Base-by-base conservation (phyloP, 2,888 invertebrate species). In the Hedya salicella region DNA sequence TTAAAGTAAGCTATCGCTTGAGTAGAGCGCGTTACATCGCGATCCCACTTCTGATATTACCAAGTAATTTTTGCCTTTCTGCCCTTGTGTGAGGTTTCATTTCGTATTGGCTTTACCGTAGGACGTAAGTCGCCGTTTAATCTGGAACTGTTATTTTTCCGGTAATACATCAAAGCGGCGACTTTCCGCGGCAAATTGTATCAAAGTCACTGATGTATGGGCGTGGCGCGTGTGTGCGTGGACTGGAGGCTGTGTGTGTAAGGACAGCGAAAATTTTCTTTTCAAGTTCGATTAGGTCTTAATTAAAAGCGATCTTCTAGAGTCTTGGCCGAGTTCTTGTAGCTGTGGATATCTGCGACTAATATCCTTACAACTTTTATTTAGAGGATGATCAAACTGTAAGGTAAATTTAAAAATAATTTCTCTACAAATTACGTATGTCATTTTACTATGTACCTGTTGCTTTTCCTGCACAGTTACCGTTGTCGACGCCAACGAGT, bases 131-230 rank as follows among this genome's bases (percentile, higher is more conserved):
- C 71, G 74, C 74, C 82, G 79, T 84, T 87, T 86, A 87, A 85
- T 87, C 83, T 79, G 78, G 78, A 68, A 70, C 80, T 83, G 84
- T 88, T 87, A 87, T 87, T 87, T 87, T 88, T 86, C 87, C 87
- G 86, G 87, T 77, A 75, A 86, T 87, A 88, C 85, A 87, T 87
- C 87, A 87, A 85, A 86, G 80, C 78, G 82, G 82, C 81, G 80
- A 85, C 79, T 84, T 80, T 81, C 80, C 77, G 78, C 83, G 84
- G 83, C 86, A 87, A 88, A 88, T 88, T 87, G 85, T 88, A 88
- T 88, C 86, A 86, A 86, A 86, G 74, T 83, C 80, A 78, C 78
- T 85, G 85, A 86, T 85, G 81, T 86, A 85, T 83, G 84, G 74
- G 72, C 52, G 56, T 46, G 44, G 62, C 17, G 62, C 30, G 59